A percentile compares a stretch with the other conserved stretches of the same genome.
These are phyloP conservation scores for Mormyrus proboscirostris DNA, from an alignment of 2,797 vertebrate species.

Conservation along the genomic window DNA sequence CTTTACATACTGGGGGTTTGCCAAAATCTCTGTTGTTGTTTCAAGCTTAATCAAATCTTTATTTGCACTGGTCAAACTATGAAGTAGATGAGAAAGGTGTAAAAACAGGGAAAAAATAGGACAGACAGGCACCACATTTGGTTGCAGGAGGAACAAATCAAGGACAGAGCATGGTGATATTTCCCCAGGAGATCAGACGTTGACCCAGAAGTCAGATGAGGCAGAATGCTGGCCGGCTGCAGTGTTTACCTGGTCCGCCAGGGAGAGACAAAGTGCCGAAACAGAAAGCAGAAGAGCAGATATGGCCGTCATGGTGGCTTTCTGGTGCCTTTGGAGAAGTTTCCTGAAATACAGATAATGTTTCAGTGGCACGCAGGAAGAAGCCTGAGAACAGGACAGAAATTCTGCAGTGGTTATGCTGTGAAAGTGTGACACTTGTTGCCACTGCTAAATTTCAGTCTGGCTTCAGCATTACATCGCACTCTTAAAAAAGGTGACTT, in stretches of 20 bases:
- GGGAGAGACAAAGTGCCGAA: constrained; percentile 49
- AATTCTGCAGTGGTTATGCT: not conserved
- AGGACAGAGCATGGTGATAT: not conserved
- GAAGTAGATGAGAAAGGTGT: not conserved
- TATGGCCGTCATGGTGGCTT: constrained; percentile 41
- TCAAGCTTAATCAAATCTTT: not conserved
- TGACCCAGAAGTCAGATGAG: not conserved
- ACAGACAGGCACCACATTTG: not conserved
- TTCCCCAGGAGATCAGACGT: not conserved
- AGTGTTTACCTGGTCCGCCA: constrained; percentile 54
- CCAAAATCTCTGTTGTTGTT: not conserved
- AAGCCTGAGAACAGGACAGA: not conserved
- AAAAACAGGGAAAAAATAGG: not conserved
- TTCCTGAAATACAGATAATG: constrained; percentile 32
- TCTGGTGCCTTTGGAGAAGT: not conserved
- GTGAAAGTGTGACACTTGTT: not conserved
- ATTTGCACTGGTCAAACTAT: not conserved
- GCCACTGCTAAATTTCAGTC: not conserved
- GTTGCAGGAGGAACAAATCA: not conserved
- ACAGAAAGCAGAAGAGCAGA: constrained; percentile 40
- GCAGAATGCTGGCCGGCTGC: not conserved
- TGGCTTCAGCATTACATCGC: not conserved
- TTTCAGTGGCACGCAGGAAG: not conserved
- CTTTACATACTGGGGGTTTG: not conserved
- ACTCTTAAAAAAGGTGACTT: not conserved